These are phyloP conservation scores for Andrena marginata DNA, from an alignment of 2,888 invertebrate genomes.

Conservation along the genomic window DNA sequence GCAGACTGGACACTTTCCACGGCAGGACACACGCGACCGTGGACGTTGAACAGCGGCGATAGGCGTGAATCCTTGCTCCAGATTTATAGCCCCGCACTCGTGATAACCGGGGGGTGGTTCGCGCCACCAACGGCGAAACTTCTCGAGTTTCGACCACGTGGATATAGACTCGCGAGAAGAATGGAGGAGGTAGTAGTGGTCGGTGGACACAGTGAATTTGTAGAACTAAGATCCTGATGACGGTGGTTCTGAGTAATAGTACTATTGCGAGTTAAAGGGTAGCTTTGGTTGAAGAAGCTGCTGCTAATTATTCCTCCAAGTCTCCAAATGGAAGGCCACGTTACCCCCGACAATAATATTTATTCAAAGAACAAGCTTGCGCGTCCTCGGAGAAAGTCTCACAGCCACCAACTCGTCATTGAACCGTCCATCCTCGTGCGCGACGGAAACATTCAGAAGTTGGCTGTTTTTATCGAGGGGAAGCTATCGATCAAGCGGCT, in stretches of 20 bases:
- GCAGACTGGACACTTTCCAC: constrained; percentile 57
- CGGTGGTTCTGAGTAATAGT: no score
- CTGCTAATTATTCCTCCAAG: no score
- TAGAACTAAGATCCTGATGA: no score
- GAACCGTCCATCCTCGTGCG: background rate
- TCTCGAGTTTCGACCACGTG: background rate
- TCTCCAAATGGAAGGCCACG: no score
- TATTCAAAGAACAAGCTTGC: background rate
- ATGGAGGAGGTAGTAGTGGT: background rate
- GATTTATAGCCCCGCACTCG: constrained; percentile 50
- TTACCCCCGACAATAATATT: no score
- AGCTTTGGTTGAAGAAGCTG: no score
- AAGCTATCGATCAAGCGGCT: constrained; percentile 1
- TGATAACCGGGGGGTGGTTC: constrained; percentile 11
- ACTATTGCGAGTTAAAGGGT: no score
- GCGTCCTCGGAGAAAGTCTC: background rate
- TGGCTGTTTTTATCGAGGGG: background rate
- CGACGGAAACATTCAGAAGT: background rate
- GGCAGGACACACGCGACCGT: constrained; percentile 38
- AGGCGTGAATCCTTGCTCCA: constrained; percentile 59
- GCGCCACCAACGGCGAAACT: constrained; percentile 2
- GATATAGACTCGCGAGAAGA: background rate
- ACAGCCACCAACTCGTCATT: background rate
- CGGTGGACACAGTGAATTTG: background rate
- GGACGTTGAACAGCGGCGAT: constrained; percentile 36